Evolutionary conservation across 1,140 invertebrate genomes (phyloP).

Genomic region (Spodoptera frugiperda): DNA sequence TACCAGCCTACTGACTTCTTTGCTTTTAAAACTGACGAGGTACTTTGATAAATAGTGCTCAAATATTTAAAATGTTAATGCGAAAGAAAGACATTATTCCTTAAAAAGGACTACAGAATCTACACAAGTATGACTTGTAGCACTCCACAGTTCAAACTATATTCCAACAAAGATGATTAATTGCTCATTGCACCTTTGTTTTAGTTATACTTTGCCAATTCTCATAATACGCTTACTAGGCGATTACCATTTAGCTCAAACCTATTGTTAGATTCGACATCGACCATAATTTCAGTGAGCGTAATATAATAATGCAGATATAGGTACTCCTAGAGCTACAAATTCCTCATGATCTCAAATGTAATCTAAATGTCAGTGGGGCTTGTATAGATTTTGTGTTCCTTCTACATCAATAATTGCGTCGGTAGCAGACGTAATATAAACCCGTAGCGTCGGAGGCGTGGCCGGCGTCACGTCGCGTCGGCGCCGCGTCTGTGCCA

Average conservation of each 20-base stretch:
- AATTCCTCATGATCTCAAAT: constrained; percentile 43
- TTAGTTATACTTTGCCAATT: constrained; percentile 33
- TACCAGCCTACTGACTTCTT: not conserved
- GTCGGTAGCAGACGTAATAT: constrained; percentile 65
- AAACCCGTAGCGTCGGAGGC: constrained; percentile 70
- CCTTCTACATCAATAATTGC: constrained; percentile 56
- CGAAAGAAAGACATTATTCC: no score
- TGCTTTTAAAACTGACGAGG: not conserved
- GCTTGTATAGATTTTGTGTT: constrained; percentile 56
- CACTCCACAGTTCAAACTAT: not conserved
- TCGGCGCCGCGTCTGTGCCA: constrained; percentile 72
- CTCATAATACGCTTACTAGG: constrained; percentile 30
- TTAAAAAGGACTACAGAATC: not conserved
- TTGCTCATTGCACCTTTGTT: constrained; percentile 32
- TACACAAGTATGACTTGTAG: not conserved
- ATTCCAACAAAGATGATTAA: constrained; percentile 3
- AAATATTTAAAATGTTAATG: no score
- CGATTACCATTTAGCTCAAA: constrained; percentile 34
- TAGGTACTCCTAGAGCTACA: not conserved
- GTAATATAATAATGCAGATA: constrained; percentile 17
- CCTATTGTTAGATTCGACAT: constrained; percentile 31
- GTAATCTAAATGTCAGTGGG: constrained; percentile 42
- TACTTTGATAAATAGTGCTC: no score
- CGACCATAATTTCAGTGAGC: constrained; percentile 26
- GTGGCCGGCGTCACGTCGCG: constrained; percentile 78